These are phyloP conservation scores for Eonycteris spelaea DNA, from an alignment of 2,113 vertebrate genomes.

Conservation along the genomic window DNA sequence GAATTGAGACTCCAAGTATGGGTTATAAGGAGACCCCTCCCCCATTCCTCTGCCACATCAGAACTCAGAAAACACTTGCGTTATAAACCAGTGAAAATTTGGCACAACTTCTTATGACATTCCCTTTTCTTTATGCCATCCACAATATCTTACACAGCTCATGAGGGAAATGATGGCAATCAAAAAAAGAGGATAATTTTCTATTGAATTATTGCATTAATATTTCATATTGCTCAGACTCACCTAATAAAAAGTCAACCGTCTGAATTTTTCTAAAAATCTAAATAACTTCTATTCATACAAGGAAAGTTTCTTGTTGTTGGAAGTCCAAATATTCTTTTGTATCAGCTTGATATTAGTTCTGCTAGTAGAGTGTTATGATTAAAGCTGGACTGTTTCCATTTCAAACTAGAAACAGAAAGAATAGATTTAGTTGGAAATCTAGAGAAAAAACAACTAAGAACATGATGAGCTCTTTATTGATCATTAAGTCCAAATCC, in stretches of 20 bases:
- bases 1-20: background rate
- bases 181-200: background rate
- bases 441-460: background rate
- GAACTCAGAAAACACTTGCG: background rate
- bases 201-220: background rate
- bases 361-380: background rate
- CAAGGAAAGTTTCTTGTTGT: background rate
- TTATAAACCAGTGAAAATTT: background rate
- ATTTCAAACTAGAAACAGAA: background rate
- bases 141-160: background rate
- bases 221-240: background rate
- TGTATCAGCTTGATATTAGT: background rate
- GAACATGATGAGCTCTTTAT: background rate
- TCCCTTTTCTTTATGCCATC: background rate
- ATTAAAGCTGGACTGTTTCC: background rate
- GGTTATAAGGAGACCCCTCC: background rate
- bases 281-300: background rate
- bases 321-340: background rate
- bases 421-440: background rate
- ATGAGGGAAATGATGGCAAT: background rate
- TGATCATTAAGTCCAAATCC: constrained; percentile 6
- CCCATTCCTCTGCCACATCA: background rate
- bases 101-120: background rate
- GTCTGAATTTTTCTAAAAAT: background rate
- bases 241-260: background rate